phyloP scores from a whole-genome alignment of 2,113 vertebrate genomes.

The Dendrocopos noguchii region DNA sequence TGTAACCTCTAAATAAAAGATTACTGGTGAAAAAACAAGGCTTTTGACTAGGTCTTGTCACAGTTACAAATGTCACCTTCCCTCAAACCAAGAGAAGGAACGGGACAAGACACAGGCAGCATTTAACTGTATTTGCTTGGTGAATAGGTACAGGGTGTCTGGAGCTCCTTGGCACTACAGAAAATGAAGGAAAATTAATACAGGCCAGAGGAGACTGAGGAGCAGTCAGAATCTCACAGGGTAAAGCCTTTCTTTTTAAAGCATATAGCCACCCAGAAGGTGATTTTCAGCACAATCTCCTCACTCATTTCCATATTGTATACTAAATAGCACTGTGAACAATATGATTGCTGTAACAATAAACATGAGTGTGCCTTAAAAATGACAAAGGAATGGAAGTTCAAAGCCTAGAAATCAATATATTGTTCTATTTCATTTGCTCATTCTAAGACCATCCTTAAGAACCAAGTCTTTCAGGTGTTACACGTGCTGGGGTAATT shows the following conservation, averaged over 20 bases:
- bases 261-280: not conserved
- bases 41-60: not conserved
- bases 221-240: not conserved
- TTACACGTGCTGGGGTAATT: not conserved
- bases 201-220: not conserved
- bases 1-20: not conserved
- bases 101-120: accelerated
- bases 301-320: not conserved
- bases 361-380: not conserved
- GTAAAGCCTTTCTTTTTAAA: not conserved
- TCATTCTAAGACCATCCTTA: not conserved
- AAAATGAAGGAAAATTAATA: not conserved
- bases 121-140: not conserved
- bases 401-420: constrained; percentile 46
- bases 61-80: not conserved
- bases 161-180: not conserved
- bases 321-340: not conserved
- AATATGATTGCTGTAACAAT: not conserved
- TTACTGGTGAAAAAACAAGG: not conserved
- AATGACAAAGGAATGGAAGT: constrained; percentile 1
- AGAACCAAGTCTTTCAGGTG: constrained; percentile 1
- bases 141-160: accelerated
- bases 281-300: not conserved
- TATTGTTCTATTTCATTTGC: constrained; percentile 21
- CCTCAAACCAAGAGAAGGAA: not conserved